Evolutionary conservation across 2,113 vertebrate genomes (phyloP).

Genomic region (Pseudonaja textilis): DNA sequence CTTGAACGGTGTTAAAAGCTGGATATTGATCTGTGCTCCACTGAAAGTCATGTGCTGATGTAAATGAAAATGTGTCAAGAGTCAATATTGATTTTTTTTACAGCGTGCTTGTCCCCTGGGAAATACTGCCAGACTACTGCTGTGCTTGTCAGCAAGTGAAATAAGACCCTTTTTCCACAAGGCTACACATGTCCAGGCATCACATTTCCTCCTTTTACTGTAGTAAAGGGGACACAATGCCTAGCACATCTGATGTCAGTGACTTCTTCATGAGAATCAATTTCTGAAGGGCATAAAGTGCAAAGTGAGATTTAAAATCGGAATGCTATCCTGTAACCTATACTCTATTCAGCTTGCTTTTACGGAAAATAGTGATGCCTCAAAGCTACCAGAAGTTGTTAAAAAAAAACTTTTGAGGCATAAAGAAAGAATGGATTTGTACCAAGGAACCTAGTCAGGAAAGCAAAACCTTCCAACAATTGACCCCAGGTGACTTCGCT

Average conservation of each 20-base stretch:
- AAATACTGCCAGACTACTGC: conserved; percentile 69
- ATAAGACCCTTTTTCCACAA: conserved; percentile 68
- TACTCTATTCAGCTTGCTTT: conserved; percentile 6
- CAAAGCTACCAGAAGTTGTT: not conserved
- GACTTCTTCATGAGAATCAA: conserved; percentile 51
- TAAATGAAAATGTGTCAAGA: conserved; percentile 85
- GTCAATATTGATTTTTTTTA: conserved; percentile 78
- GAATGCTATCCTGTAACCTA: conserved; percentile 3
- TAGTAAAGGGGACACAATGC: conserved; percentile 47
- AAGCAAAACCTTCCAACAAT: not conserved
- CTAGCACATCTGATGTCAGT: conserved; percentile 38
- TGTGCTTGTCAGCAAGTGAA: conserved; percentile 68
- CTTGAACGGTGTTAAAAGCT: conserved; percentile 77
- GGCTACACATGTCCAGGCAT: conserved; percentile 72
- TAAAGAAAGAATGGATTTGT: not conserved
- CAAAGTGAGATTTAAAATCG: not conserved
- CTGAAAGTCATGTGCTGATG: conserved; percentile 77
- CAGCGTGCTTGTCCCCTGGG: conserved; percentile 66
- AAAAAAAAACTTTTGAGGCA: not conserved
- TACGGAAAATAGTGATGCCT: no score
- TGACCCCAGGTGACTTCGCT: not conserved
- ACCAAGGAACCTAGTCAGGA: not conserved
- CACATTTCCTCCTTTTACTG: conserved; percentile 63
- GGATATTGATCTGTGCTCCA: conserved; percentile 76
- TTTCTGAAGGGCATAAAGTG: conserved; percentile 54